phyloP scores from a whole-genome alignment of 2,888 invertebrate species.

The Nomada ruficornis region DNA sequence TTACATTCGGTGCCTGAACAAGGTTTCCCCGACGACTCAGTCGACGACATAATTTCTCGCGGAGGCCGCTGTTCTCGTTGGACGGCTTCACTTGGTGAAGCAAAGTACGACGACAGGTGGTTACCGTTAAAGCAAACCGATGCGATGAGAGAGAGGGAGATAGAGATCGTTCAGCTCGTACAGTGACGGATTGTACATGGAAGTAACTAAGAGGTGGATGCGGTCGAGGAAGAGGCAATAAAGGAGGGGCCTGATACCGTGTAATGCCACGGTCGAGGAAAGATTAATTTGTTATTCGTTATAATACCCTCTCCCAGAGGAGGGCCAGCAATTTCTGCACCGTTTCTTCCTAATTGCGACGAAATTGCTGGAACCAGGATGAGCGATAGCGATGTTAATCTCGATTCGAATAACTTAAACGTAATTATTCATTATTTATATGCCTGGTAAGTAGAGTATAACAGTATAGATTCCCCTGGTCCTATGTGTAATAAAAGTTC shows the following conservation, averaged over 20 bases:
- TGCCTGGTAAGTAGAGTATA: no score
- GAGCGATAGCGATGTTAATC: constrained; percentile 5
- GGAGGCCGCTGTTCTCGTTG: constrained; percentile 26
- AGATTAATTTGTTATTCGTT: constrained; percentile 51
- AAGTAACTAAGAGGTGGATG: constrained; percentile 42
- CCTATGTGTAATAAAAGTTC: no score
- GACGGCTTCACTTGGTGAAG: constrained; percentile 33
- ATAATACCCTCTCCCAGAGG: neutral
- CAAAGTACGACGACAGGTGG: constrained; percentile 61
- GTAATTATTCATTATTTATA: neutral
- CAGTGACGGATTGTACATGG: constrained; percentile 55
- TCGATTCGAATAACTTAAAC: neutral
- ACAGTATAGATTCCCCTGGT: no score
- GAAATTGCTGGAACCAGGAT: constrained; percentile 16
- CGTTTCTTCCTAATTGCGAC: constrained; percentile 21
- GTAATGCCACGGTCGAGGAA: constrained; percentile 26
- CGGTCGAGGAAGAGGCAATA: constrained; percentile 38
- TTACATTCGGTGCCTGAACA: constrained; percentile 41
- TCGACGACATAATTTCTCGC: constrained; percentile 43
- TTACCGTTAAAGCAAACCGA: constrained; percentile 62
- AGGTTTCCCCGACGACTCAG: constrained; percentile 23
- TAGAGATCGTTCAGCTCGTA: constrained; percentile 49
- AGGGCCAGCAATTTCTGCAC: constrained; percentile 1
- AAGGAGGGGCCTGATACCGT: constrained; percentile 37
- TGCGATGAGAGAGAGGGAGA: neutral